Evolutionary conservation across 2,888 invertebrate genomes (phyloP), one percentile per base, ranked within the genome.

Genomic region (Epirrita christyi): DNA sequence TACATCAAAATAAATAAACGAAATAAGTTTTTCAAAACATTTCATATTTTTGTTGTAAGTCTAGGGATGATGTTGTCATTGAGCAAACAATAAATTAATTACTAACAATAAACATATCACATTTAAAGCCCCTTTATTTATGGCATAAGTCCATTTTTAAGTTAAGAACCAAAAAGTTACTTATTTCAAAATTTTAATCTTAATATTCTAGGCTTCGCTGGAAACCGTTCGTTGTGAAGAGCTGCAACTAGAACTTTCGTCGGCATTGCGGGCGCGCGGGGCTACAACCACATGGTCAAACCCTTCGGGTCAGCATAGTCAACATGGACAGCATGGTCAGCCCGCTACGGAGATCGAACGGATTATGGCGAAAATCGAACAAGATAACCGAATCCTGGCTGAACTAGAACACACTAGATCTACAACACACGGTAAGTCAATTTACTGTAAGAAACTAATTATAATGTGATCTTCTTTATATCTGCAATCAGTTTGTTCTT

Each of bases 361-460:
- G 79, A 97, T 98, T 85, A 97, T 98, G 96, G 97, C 97, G 71
- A 98, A 98, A 93, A 97, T 98, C 77, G 97, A 98, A 88, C 98
- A 97, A 88, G 95, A 95, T 91, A 96, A 96, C 91, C 94, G 96
- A 74, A 96, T 98, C 75, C 93, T 98, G 78, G 97, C 98, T 67
- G 98, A 98, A 83, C 92, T 98, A 78, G 98, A 98, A 84, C 97
- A 97, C 84, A 95, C 95, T 71, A 94, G 97, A 80, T 94, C 95
- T 64, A 94, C 94, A 41, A 95, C 94, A 47, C 92, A 94, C 81
- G 94, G 94, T 94, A 61, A 56, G 44, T 32, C 21, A 21, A 21
- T 21, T 21, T 21, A 21, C 59, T 45, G 38, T 7, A 47, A n/a
- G n/a, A n/a, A n/a, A n/a, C n/a, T n/a, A n/a, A n/a, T n/a, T n/a